Base-by-base conservation (phyloP, 2,888 invertebrate species). In the Taenaris catops region DNA sequence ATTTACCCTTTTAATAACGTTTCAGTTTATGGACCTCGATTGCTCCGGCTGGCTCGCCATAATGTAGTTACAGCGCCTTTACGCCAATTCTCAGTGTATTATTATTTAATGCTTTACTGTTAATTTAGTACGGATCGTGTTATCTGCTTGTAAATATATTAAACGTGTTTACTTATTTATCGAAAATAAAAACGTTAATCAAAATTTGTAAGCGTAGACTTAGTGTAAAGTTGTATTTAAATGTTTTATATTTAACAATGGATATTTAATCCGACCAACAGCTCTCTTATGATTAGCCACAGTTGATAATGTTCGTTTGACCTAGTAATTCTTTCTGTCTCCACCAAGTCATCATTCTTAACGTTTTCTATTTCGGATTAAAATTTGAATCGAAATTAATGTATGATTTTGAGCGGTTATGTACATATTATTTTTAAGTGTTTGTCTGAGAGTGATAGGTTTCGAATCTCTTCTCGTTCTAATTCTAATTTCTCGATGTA, bases 71-170 rank as follows among this genome's bases (percentile, higher is more conserved):
- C 63, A 74, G 74, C 71, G 80, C 83, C 81, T 79, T 80, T 75
- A 78, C 79, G 83, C 83, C 83, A 81, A 81, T 81, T 86, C 84
- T 86, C 84, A 83, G 84, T 84, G 84, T 84, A 83, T 84, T 81
- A 83, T 81, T 74, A 83, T 84, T 84, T 83, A 84, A 80, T 69
- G 84, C 84, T 86, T 84, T 70, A 81, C 58, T 75, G 63, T 75
- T 75, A 58, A 57, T 63, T 70, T 75, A 79, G 80, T 76, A 74
- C 63, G 70, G 63, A 74, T 76, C 71, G 69, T 73, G 76, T 81
- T 83, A 79, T 78, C 64, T 73, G 86, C 84, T 83, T 86, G 86
- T 86, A 86, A 81, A 86, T 86, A 86, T 80, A 74, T 72, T 75
- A 68, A 70, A 68, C 66, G 71, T 81, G 76, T 84, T 81, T 80